Evolutionary conservation across 1,140 invertebrate species (phyloP).

Genomic region (Diachasma alloeum): DNA sequence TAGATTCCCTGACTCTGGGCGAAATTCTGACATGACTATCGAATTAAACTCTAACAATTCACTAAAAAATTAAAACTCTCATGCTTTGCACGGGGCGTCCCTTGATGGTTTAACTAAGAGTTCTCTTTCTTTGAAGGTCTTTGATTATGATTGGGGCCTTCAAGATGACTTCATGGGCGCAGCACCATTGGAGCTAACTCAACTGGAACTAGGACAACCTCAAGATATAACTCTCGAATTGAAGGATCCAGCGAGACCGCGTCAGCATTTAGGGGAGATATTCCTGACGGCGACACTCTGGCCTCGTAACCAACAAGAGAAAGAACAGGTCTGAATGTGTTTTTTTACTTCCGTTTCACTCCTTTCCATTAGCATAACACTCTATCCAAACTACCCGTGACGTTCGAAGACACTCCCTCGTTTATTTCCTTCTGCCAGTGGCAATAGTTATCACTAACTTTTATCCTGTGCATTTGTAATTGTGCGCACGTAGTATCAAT

Average conservation of each 20-base stretch:
- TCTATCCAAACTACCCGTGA: neutral
- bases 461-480: neutral
- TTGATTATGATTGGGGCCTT: conserved; percentile 97
- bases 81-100: neutral
- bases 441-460: neutral
- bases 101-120: neutral
- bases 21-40: too few relatives aligned
- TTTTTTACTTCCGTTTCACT: neutral
- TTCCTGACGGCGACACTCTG: conserved; percentile 81
- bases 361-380: neutral
- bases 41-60: too few relatives aligned
- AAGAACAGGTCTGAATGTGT: conserved; percentile 81
- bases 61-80: neutral
- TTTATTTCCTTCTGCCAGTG: neutral
- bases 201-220: conserved; percentile 82
- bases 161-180: conserved; percentile 98
- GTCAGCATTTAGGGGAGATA: conserved; percentile 83
- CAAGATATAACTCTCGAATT: conserved; percentile 82
- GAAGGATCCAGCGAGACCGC: conserved; percentile 73
- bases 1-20: too few relatives aligned
- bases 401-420: neutral
- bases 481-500: neutral
- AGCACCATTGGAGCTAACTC: conserved; percentile 83
- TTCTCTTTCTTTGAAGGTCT: conserved; percentile 72
- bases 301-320: conserved; percentile 91